Conservation (phyloP, 1,140 invertebrate genomes). For the Drosophila sp. region DNA sequence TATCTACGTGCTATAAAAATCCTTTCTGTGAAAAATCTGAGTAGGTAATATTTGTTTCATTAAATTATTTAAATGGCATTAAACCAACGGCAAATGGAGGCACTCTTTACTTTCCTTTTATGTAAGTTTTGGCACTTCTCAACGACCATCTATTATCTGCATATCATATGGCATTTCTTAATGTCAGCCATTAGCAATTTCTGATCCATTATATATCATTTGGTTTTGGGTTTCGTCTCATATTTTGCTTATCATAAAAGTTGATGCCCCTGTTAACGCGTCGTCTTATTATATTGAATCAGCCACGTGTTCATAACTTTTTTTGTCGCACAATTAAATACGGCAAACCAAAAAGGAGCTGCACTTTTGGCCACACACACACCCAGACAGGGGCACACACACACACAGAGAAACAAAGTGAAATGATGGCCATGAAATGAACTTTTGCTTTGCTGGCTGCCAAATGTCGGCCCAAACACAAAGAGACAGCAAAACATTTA, state of each 20-base stretch:
- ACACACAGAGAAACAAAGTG: not conserved
- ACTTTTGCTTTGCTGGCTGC: conserved; percentile 25
- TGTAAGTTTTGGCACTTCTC: not conserved
- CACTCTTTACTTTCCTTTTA: not conserved
- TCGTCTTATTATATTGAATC: conserved; percentile 9
- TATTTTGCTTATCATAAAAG: conserved; percentile 14
- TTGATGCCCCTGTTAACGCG: conserved; percentile 5
- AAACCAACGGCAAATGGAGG: too few species aligned
- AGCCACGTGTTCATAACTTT: conserved; percentile 63
- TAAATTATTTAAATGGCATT: too few species aligned
- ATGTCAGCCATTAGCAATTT: conserved; percentile 6
- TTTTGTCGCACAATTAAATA: conserved; percentile 71
- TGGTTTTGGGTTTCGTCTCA: not conserved
- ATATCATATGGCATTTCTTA: not conserved
- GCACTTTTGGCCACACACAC: conserved; percentile 39
- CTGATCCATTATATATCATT: conserved; percentile 5
- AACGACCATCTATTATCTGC: not conserved
- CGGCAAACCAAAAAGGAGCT: conserved; percentile 38
- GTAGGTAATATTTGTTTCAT: too few species aligned
- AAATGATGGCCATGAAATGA: conserved; percentile 48
- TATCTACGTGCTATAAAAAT: too few species aligned
- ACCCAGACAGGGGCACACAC: not conserved
- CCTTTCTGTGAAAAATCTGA: too few species aligned
- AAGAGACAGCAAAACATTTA: conserved; percentile 56
- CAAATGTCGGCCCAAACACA: conserved; percentile 54